phyloP scores from a whole-genome alignment of 2,113 vertebrate genomes.

The Mionectes macconnelli region DNA sequence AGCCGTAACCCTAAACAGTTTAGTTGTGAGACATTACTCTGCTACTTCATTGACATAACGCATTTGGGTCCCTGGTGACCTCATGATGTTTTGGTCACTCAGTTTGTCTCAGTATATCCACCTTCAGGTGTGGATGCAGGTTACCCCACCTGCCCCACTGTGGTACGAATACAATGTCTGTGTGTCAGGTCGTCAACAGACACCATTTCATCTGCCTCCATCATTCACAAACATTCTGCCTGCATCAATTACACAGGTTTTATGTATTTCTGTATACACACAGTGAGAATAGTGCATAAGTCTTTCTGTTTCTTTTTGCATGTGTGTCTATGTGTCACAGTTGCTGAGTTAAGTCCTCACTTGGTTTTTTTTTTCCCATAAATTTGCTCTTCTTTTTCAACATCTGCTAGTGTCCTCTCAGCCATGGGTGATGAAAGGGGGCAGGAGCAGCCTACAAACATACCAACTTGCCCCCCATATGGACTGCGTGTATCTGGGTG shows the following conservation, averaged over 20 bases:
- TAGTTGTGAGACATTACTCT: neutral
- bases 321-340: accelerated
- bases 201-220: neutral
- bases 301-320: neutral
- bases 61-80: accelerated
- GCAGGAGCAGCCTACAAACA: neutral
- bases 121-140: neutral
- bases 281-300: neutral
- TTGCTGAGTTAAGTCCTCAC: neutral
- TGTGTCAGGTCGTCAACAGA: neutral
- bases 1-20: neutral
- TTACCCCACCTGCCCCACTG: neutral
- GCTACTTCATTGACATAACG: neutral
- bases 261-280: neutral
- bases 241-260: neutral
- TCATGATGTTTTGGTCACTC: neutral
- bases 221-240: neutral
- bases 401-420: neutral
- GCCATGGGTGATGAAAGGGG: neutral
- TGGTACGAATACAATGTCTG: neutral
- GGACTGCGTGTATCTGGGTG: neutral
- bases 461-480: neutral
- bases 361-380: neutral
- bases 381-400: neutral
- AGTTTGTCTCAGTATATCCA: neutral